Base-by-base conservation (phyloP, 1,140 invertebrate species). In the Daktulosphaira vitifoliae region DNA sequence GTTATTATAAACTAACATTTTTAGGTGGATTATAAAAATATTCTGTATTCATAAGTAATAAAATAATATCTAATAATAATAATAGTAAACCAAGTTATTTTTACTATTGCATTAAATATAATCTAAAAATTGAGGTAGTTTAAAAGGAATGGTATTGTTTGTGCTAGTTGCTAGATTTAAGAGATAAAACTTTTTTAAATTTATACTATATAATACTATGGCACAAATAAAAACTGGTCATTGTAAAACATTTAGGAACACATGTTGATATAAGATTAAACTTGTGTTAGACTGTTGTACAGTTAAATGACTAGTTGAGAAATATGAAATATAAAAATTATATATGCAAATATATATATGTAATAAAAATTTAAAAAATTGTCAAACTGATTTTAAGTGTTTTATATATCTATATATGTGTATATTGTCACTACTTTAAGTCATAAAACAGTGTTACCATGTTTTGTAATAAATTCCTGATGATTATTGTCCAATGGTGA, bases 101-200 rank as follows among this genome's bases (percentile, higher is more conserved):
- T 16, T 5, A 3, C 3, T 4, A 15, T 25, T 2, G 37, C 15
- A 42, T 3, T 15, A 23, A 33, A 6, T 56, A 42, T 16, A 3
- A 26, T 39, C 37, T 42, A 56, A 18, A 15, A 56, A 44, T 23
- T 56, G 54, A 44, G 54, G 54, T 59, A 59, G 54, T 59, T 44
- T 4, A 26, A 59, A n/a, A 59, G 54, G 54, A 59, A 59, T 59
- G 54, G 39, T 44, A 59, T 29, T 22, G 39, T 59, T 29, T 20
- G 39, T 59, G 26, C n/a, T 56, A 38, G 18, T 33, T 11, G 29
- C 29, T 33, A n/a, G n/a, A n/a, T n/a, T n/a, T n/a, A 20, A 54
- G 11, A 54, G 33, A 54, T 39, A 18, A 54, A 11, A 33, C n/a
- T 54, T n/a, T 39, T 20, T 37, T 54, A 37, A 9, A 54, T 54